phyloP scores from a whole-genome alignment of 2,888 invertebrate species.

The Tethea ocularis region DNA sequence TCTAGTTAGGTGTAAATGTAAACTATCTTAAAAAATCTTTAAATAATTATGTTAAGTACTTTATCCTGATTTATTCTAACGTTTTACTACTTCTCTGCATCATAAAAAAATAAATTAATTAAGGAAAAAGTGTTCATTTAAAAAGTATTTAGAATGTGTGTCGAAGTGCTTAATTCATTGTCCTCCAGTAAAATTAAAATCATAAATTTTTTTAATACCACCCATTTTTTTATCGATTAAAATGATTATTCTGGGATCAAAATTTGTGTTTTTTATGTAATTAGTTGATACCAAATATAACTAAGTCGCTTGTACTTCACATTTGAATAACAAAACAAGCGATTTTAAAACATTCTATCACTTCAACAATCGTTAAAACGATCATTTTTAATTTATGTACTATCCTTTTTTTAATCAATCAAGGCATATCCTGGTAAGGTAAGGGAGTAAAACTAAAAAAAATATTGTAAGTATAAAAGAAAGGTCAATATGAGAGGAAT shows the following conservation, averaged over 20 bases:
- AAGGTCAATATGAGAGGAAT: constrained; percentile 83
- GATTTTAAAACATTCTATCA: not conserved
- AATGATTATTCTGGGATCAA: not conserved
- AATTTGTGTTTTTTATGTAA: no score
- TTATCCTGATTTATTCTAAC: no score
- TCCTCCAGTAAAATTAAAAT: not conserved
- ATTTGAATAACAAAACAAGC: not conserved
- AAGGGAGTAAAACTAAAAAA: constrained; percentile 51
- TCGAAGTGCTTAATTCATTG: not conserved
- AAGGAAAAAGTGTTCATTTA: constrained; percentile 15
- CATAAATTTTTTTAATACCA: not conserved
- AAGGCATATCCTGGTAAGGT: constrained; percentile 71
- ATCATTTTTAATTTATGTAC: not conserved
- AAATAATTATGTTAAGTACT: not conserved
- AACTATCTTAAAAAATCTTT: not conserved
- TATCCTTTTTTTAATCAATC: constrained; percentile 36
- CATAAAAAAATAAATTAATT: constrained; percentile 20
- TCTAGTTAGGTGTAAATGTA: constrained; percentile 28
- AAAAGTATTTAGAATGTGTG: not conserved
- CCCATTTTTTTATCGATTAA: not conserved
- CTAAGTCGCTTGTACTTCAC: not conserved
- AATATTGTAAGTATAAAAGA: constrained; percentile 72
- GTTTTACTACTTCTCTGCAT: not conserved
- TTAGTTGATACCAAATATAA: not conserved
- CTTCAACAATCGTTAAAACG: not conserved